A percentile compares a stretch with the other conserved stretches of the same genome.
Evolutionary conservation across 2,113 vertebrate species (phyloP).

Genomic region (Grus americana): DNA sequence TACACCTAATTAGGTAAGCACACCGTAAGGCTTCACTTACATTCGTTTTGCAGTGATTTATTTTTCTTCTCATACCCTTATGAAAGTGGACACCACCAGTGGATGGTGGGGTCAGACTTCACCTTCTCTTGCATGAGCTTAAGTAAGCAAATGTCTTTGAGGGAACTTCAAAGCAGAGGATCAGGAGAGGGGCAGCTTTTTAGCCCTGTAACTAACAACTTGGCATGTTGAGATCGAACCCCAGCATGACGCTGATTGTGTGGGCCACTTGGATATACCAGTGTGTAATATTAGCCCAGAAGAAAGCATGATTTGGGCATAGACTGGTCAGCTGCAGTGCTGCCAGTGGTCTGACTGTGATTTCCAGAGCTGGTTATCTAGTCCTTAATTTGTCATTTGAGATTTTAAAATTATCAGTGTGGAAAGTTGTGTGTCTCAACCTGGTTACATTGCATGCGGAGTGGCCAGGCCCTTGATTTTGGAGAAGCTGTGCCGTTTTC

Average conservation of each 20-base stretch:
- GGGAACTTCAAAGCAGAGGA: slow-evolving; percentile 35
- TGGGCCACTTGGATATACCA: not conserved
- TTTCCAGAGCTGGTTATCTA: not conserved
- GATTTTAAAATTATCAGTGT: not conserved
- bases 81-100: slow-evolving; percentile 67
- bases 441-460: not conserved
- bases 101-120: slow-evolving; percentile 56
- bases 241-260: not conserved
- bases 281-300: not conserved
- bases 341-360: not conserved
- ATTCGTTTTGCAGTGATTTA: slow-evolving; percentile 68
- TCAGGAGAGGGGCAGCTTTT: not conserved
- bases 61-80: slow-evolving; percentile 73
- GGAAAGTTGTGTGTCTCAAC: not conserved
- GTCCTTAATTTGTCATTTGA: not conserved
- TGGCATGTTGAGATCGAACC: not conserved
- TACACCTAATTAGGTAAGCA: slow-evolving; percentile 68
- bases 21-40: slow-evolving; percentile 24
- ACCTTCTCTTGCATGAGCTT: slow-evolving; percentile 35
- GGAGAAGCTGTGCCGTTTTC: not conserved
- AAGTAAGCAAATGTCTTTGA: slow-evolving; percentile 63
- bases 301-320: not conserved
- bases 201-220: not conserved
- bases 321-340: not conserved
- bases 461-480: not conserved